Base-by-base conservation (phyloP, 2,888 invertebrate genomes). In the Pterobdella sp. region DNA sequence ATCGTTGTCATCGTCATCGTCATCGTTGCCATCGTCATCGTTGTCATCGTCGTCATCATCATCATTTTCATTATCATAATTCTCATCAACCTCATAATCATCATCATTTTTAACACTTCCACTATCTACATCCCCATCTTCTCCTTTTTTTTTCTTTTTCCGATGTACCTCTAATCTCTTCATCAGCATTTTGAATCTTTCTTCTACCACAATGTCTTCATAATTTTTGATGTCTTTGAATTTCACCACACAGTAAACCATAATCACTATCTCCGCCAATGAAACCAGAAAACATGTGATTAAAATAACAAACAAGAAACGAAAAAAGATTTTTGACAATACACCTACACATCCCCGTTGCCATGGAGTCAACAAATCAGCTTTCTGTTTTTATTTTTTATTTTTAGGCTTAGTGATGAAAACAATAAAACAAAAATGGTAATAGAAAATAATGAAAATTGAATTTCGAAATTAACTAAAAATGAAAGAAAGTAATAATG, bases 141-240 rank as follows among this genome's bases (percentile, higher is more conserved):
- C n/a, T n/a, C n/a, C n/a, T n/a, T n/a, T n/a, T n/a, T n/a, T n/a
- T n/a, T 29, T 60, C 60, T 29, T 60, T 60, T 14, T 4, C 60
- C 7, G 60, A 1, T 60, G 60, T 26, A 29, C 60, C 26, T 29
- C 60, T 29, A 71, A 32, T 3, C 71, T 42, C 63, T 71, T 71
- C 56, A 71, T 42, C 52, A 63, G 34, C 22, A 71, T 32, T 2
- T 26, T 56, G 60, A 71, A 63, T 26, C 71, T 18, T 34, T 71
- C 71, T 36, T 71, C 71, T 18, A 71, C 32, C 2, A 71, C n/a
- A n/a, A 71, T 10, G 63, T 26, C 63, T 63, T 71, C 71, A 35
- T 71, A 71, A 34, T n/a, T 71, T 36, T 71, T 71, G 36, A 71
- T 71, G 34, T 34, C 34, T 22, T 31, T n/a, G 18, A 71, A 35